Evolutionary conservation across 2,797 vertebrate species (phyloP).

Genomic region (Momotus momota): DNA sequence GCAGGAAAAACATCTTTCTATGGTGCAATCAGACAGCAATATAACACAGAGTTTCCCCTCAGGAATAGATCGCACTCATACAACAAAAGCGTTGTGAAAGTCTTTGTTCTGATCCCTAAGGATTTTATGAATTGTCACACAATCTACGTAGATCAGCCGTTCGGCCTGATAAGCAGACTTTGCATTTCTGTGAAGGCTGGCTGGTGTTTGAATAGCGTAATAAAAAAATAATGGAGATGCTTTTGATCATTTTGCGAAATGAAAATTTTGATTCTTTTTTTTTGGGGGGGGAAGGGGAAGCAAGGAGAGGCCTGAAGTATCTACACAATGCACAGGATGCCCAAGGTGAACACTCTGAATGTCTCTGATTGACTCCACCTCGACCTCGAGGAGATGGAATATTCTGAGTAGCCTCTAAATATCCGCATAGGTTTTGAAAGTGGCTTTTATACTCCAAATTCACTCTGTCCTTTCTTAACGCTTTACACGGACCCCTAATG

Average conservation of each 20-base stretch:
- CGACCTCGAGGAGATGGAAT: not conserved
- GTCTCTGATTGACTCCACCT: not conserved
- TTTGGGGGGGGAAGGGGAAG: accelerated
- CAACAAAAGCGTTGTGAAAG: constrained; percentile 29
- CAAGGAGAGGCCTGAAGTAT: not conserved
- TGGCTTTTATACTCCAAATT: not conserved
- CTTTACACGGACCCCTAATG: not conserved
- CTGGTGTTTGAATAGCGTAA: not conserved
- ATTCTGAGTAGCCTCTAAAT: not conserved
- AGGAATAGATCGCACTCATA: constrained; percentile 9
- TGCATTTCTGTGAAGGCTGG: not conserved
- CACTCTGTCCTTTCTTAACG: not conserved
- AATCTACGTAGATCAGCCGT: constrained; percentile 6
- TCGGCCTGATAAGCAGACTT: not conserved
- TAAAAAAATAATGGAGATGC: not conserved
- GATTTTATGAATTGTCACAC: constrained; percentile 36
- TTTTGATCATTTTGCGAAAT: not conserved
- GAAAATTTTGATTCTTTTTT: not conserved
- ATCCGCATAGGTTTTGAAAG: not conserved
- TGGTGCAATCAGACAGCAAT: constrained; percentile 51
- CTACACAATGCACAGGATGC: not conserved
- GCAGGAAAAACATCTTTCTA: constrained; percentile 34
- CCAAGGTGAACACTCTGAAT: not conserved
- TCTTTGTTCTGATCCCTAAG: constrained; percentile 59
- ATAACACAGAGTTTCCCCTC: constrained; percentile 38